Conservation (phyloP, 2,113 vertebrate species). For the Prinia subflava region DNA sequence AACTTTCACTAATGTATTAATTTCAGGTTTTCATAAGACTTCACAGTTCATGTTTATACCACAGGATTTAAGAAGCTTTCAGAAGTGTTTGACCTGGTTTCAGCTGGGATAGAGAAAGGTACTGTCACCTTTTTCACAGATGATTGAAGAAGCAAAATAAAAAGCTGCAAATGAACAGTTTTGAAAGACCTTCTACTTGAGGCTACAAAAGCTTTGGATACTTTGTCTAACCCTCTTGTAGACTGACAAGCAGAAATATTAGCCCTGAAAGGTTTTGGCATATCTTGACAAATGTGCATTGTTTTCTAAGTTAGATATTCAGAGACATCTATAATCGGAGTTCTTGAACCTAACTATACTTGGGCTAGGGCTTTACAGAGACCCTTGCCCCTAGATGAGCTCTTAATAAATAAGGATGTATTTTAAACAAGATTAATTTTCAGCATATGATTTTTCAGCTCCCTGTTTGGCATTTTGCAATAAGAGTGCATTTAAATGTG, state of each 20-base stretch:
- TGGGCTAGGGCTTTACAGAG: not conserved
- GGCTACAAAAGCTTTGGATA: not conserved
- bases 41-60: not conserved
- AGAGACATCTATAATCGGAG: not conserved
- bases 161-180: not conserved
- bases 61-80: not conserved
- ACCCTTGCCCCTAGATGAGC: not conserved
- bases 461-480: not conserved
- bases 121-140: not conserved
- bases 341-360: not conserved
- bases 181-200: not conserved
- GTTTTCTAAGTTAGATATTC: not conserved
- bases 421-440: not conserved
- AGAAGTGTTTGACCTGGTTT: not conserved
- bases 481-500: not conserved
- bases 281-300: not conserved
- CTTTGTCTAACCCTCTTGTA: not conserved
- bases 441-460: not conserved
- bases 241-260: not conserved
- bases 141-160: not conserved
- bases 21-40: not conserved
- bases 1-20: not conserved
- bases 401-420: not conserved
- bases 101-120: not conserved
- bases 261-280: not conserved